Evolutionary conservation across 2,797 vertebrate genomes (phyloP).

Genomic region (Acomys russatus): DNA sequence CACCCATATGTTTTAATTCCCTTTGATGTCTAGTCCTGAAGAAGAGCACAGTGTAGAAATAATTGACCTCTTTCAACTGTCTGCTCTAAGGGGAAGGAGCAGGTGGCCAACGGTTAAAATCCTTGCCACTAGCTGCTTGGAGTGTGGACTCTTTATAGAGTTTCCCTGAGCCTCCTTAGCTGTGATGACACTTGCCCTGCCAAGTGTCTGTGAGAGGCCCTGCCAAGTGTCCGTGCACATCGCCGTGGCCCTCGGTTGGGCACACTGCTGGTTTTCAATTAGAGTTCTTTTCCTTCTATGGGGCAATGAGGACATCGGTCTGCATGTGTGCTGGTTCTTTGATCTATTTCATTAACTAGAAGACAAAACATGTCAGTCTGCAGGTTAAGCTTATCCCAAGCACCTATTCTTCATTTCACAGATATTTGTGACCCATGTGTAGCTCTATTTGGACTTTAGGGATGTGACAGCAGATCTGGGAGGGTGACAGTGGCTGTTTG

Average conservation of each 20-base stretch:
- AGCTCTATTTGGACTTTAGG: background rate
- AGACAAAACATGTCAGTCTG: background rate
- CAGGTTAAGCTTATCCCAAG: background rate
- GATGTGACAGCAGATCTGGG: background rate
- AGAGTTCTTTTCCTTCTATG: background rate
- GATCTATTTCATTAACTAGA: conserved; percentile 2
- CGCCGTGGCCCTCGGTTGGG: background rate
- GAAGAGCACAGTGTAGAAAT: conserved; percentile 20
- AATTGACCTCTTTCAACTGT: background rate
- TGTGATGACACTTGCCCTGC: background rate
- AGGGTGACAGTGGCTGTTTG: background rate
- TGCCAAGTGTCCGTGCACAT: background rate
- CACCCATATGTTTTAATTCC: background rate
- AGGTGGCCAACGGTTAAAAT: background rate
- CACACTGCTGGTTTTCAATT: background rate
- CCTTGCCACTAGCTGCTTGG: background rate
- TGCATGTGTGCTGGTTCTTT: conserved; percentile 1
- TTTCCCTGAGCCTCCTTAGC: background rate
- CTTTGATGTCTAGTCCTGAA: conserved; percentile 40
- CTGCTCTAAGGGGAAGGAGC: background rate
- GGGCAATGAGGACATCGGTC: background rate
- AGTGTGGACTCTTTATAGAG: background rate
- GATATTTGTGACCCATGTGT: conserved; percentile 28
- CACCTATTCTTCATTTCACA: conserved; percentile 25
- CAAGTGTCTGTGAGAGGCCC: background rate